Conservation (phyloP, 2,797 vertebrate species). For the Catostomus latipinnis region DNA sequence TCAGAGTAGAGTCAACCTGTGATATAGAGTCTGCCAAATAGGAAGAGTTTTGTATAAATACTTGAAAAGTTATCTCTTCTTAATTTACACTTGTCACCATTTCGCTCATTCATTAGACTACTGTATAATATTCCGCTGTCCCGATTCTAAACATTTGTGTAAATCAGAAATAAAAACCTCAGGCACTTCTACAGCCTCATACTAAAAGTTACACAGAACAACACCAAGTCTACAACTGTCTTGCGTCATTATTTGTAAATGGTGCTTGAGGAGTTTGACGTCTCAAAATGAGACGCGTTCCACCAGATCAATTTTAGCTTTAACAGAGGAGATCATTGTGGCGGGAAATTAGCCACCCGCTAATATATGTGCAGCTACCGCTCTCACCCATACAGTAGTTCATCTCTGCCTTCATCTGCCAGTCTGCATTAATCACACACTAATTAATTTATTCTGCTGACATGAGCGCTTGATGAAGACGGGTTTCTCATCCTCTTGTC, state of each 20-base stretch:
- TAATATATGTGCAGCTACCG: slow-evolving; percentile 35
- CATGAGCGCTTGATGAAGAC: slow-evolving; percentile 77
- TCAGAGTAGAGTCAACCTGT: not conserved
- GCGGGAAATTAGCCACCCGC: slow-evolving; percentile 41
- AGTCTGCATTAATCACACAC: slow-evolving; percentile 57
- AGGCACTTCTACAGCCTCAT: not conserved
- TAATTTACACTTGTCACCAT: not conserved
- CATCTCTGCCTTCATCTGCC: slow-evolving; percentile 54
- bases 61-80: not conserved
- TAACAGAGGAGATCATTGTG: slow-evolving; percentile 49
- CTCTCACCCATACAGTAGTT: slow-evolving; percentile 25
- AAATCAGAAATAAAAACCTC: not conserved
- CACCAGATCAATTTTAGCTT: slow-evolving; percentile 25
- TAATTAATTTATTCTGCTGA: slow-evolving; percentile 86
- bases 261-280: slow-evolving; percentile 31
- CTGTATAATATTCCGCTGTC: not conserved
- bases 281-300: slow-evolving; percentile 47
- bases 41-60: not conserved
- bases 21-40: not conserved
- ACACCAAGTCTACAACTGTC: slow-evolving; percentile 21
- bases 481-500: slow-evolving; percentile 46
- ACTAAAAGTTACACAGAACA: slow-evolving; percentile 15
- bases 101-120: not conserved
- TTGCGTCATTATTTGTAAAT: slow-evolving; percentile 20
- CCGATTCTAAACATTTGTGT: not conserved